phyloP scores from a whole-genome alignment of 2,113 vertebrate species.

The Nothobranchius kuhntae region DNA sequence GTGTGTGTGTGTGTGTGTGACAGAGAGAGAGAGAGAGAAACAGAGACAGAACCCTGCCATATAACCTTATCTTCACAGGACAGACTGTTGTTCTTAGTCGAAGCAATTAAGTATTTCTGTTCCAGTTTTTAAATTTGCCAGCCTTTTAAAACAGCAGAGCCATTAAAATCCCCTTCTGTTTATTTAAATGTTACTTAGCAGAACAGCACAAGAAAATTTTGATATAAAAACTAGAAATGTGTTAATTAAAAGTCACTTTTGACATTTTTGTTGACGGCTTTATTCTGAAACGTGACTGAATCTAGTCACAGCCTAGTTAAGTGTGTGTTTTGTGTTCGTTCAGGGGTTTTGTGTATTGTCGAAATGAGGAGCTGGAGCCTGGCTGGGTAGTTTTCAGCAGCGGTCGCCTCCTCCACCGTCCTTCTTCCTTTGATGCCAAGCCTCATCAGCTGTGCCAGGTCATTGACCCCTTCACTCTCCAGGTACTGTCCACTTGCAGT shows the following conservation, averaged over 20 bases:
- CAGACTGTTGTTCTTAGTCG: neutral
- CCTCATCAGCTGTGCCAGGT: conserved; percentile 97
- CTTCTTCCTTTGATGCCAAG: conserved; percentile 94
- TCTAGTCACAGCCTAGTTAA: neutral
- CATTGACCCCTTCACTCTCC: conserved; percentile 94
- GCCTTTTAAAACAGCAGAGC: neutral
- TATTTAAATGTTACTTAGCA: neutral
- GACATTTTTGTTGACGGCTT: too few species aligned
- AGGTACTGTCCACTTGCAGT: conserved; percentile 78
- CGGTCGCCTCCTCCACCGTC: conserved; percentile 88
- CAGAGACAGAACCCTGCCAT: neutral
- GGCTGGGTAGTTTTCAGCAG: conserved; percentile 93
- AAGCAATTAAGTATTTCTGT: neutral
- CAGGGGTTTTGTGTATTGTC: conserved; percentile 97
- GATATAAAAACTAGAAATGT: neutral
- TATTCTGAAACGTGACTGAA: neutral
- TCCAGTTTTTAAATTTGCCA: neutral
- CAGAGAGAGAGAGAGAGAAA: neutral
- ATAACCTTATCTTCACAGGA: neutral
- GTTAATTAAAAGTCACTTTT: too few species aligned
- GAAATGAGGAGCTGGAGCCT: conserved; percentile 93
- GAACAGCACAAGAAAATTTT: neutral
- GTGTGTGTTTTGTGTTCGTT: conserved; percentile 33
- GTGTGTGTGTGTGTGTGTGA: neutral
- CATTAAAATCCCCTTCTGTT: neutral